Percentiles rank a stretch among this genome's conserved stretches.
These are phyloP conservation scores for Holothuria glaberrima DNA, from an alignment of 35 echinoderm and acorn worm species.

Conservation along the genomic window DNA sequence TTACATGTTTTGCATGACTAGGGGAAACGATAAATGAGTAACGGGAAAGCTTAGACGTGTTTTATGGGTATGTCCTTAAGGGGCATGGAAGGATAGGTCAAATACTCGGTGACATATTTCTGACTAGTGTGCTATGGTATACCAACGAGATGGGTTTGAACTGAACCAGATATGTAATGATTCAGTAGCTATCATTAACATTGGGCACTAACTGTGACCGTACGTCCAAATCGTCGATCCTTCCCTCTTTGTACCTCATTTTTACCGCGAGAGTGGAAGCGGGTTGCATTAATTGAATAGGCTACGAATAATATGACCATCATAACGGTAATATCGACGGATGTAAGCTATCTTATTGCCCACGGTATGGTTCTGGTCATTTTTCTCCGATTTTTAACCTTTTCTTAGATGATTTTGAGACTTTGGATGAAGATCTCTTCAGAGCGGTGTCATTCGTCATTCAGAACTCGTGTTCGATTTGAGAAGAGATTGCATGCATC, in stretches of 20 bases:
- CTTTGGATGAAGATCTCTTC: too few species aligned
- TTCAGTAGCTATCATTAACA: conserved; percentile 28
- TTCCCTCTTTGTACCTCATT: conserved; percentile 16
- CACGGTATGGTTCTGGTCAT: not conserved
- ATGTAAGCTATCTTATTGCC: too few species aligned
- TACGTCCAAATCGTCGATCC: not conserved
- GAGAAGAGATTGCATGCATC: not conserved
- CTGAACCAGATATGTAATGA: conserved; percentile 38
- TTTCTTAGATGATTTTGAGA: too few species aligned
- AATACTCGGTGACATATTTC: conserved; percentile 39
- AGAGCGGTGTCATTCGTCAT: conserved; percentile 1
- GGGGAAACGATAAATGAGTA: conserved; percentile 4
- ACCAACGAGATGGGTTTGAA: conserved; percentile 4
- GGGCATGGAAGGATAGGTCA: conserved; percentile 31
- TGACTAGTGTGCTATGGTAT: not conserved
- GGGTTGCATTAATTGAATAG: conserved; percentile 29
- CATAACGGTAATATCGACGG: conserved; percentile 15
- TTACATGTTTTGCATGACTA: conserved; percentile 40
- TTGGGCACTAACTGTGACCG: not conserved
- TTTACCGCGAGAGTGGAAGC: not conserved
- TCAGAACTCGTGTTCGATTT: conserved; percentile 46
- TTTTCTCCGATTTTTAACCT: conserved; percentile 19
- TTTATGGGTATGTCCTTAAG: conserved; percentile 39
- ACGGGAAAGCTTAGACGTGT: conserved; percentile 23
- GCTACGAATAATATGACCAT: conserved; percentile 41